Base-by-base conservation (phyloP, 2,797 vertebrate species). In the Chelmon rostratus region DNA sequence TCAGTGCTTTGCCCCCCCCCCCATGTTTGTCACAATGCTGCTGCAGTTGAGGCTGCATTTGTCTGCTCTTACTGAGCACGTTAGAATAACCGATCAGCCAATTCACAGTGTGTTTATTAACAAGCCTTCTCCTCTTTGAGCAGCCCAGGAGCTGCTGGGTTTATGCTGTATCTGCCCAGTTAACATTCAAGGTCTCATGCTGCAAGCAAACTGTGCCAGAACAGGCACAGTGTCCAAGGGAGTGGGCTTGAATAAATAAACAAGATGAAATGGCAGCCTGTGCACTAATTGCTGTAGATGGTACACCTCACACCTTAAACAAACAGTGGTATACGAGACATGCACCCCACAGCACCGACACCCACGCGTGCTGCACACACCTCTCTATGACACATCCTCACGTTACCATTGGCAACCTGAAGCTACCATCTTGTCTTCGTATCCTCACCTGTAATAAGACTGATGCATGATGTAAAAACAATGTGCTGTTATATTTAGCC, bases 361-460 rank as follows among this genome's bases (percentile, higher is more conserved):
- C 85, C 82, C 90, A 91, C 88, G 68, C 88, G 73, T 33, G 78
- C 38, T 66, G 21, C 49, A 82, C 78, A 82, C 78, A 88, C 73
- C 84, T 86, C 62, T 68, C 76, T 44, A 75, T 89, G 87, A 89
- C 81, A 89, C 87, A 88, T 91, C 78, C 64, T 63, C 79, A 68
- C 10, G 92, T 94, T 93, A 91, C 91, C 85, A 91, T 72, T 83
- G 86, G 91, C 92, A 93, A 94, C 92, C 82, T 81, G 85, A 91
- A 82, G 77, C 86, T 90, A 82, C 86, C 89, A 92, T 93, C 88
- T 92, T 93, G 85, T 91, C 71, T 70, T 71, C 65, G 78, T 66
- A 63, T 74, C 65, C 59, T 78, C 82, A 91, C 79, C 85, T 88
- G 76, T 71, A 53, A 59, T 23, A 76, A 44, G 40, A 76, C 15